Evolutionary conservation across 1,140 invertebrate species (phyloP), one percentile per base, ranked within the genome.

Genomic region (Anastrepha ludens): DNA sequence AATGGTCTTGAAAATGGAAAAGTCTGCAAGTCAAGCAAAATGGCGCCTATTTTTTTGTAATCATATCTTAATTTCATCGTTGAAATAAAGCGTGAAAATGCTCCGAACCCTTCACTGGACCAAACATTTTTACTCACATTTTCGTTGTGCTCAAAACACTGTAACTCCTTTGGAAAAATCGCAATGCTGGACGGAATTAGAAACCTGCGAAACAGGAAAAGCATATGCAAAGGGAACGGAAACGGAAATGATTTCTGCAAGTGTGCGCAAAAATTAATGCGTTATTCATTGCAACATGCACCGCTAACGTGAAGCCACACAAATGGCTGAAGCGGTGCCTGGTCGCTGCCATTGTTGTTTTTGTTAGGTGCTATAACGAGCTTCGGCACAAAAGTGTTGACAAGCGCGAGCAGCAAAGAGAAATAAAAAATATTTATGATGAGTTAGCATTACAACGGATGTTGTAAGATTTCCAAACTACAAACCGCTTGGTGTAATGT

Each of bases 211-310:
- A 74, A 47, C 67, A 74, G 39, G 41, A 74, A 74, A 5, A 17
- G 41, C 39, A 74, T 47, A 74, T 74, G 67, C 17, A 47, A 74
- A 74, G 6, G 67, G 13, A 74, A 74, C 67, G 67, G 67, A 74
- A 74, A 74, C 67, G 67, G 67, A 74, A 74, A 74, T 74, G 67
- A 74, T 44, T 74, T 15, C 67, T 17, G 41, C 67, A 74, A 74
- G 67, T 74, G 41, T 74, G 67, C 17, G 67, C 67, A 74, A 74
- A 74, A 74, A 74, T 74, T 74, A 74, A 74, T 74, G 67, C 15
- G 67, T 74, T 74, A 47, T 74, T 41, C 67, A 44, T 44, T 44
- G 67, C 13, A 15, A 29, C 39, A 44, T 70, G 67, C 11, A 29
- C 29, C 29, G 13, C 20, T 70, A 39, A 3, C 39, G 3, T 7